Base-by-base conservation (phyloP, 2,797 vertebrate genomes). In the Eleutherodactylus coqui region DNA sequence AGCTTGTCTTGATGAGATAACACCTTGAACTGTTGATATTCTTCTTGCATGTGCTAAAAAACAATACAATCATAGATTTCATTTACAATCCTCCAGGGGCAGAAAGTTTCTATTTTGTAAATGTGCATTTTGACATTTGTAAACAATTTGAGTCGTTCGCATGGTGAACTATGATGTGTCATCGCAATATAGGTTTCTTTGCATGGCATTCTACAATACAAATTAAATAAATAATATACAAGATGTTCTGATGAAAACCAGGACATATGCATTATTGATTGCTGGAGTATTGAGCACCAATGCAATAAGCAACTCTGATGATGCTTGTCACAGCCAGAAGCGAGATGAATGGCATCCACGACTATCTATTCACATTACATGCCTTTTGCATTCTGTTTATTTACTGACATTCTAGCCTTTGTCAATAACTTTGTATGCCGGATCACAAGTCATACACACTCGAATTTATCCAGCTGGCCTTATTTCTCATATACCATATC, bases 251-350 rank as follows among this genome's bases (percentile, higher is more conserved):
- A 83, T 83, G 73, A 83, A 86, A 86, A 69, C 60, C 4, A 72
- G 75, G 73, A 77, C 70, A 69, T 72, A 83, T 83, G 49, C 72
- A 83, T 86, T 83, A 83, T 83, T 78, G 85, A 83, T 77, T 83
- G 60, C 21, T 17, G 5, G 58, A 51, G n/a, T 77, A 86, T 86
- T 70, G 85, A 77, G 60, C 62, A 77, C 62, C 47, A 77, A 69
- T 45, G 77, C 80, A 82, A 86, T 86, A 82, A 69, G 38, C 79
- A 86, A 82, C 79, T 82, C 69, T 86, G 85, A 86, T 83, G 62
- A 70, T 77, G 49, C 60, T 69, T 78, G 85, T 82, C 73, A 83
- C 62, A 82, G 79, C 73, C 60, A 45, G 72, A 83, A 80, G 62
- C 60, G 83, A 86, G 60, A 86, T 72, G 41, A 82, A 83, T 86